phyloP scores from a whole-genome alignment of 2,888 invertebrate species.

The Gymnocheta viridis region DNA sequence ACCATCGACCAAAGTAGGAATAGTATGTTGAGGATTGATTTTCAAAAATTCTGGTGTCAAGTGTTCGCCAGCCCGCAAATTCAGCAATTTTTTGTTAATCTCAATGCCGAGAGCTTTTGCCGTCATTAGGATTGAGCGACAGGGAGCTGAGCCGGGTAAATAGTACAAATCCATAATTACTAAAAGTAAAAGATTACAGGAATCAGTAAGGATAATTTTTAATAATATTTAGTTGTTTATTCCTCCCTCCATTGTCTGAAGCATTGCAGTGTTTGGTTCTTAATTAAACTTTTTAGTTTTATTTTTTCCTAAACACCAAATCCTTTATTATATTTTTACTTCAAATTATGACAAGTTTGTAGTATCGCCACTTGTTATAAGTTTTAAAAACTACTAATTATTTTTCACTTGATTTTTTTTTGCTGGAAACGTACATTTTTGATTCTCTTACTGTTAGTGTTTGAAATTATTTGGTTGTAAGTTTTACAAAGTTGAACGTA shows the following conservation, averaged over 20 bases:
- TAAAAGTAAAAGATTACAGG: conserved; percentile 8
- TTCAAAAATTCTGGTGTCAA: conserved; percentile 86
- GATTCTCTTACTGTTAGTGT: neutral
- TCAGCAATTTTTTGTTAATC: conserved; percentile 84
- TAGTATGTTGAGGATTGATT: conserved; percentile 90
- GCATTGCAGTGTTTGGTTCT: too few relatives aligned
- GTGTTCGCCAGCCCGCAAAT: conserved; percentile 85
- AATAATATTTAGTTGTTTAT: too few relatives aligned
- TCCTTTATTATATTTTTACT: neutral
- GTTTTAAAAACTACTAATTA: too few relatives aligned
- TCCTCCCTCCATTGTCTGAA: too few relatives aligned
- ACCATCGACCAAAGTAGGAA: conserved; percentile 91
- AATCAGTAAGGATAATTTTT: neutral
- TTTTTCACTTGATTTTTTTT: neutral
- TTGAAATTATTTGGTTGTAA: conserved; percentile 1
- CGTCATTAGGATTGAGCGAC: conserved; percentile 84
- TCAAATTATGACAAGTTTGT: neutral
- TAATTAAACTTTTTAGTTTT: too few relatives aligned
- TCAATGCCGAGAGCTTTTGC: conserved; percentile 86
- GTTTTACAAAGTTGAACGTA: conserved; percentile 37
- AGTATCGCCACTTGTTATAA: neutral
- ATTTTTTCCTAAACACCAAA: too few relatives aligned
- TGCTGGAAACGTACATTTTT: neutral
- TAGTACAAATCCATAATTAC: conserved; percentile 85
- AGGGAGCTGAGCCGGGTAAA: conserved; percentile 85